Evolutionary conservation across 2,113 vertebrate genomes (phyloP).

Genomic region (Eretmochelys imbricata): DNA sequence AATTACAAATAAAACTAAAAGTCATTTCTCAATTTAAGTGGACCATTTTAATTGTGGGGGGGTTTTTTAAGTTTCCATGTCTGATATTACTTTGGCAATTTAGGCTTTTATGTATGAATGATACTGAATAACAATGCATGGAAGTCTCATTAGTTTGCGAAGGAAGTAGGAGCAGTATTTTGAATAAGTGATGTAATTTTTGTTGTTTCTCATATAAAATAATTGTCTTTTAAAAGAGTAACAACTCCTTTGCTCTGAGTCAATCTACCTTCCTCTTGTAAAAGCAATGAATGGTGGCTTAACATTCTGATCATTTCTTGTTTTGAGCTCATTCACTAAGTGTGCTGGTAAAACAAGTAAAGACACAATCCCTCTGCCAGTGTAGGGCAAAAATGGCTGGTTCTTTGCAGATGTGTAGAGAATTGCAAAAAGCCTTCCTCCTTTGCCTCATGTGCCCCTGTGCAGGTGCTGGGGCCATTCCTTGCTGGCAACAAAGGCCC

Average conservation of each 20-base stretch:
- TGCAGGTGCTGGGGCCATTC: not conserved
- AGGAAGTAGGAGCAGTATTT: not conserved
- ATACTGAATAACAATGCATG: not conserved
- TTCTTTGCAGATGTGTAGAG: not conserved
- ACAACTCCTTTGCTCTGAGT: not conserved
- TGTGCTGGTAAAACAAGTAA: not conserved
- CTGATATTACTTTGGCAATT: not conserved
- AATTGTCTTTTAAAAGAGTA: too few species aligned
- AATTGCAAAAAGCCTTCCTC: not conserved
- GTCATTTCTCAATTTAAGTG: not conserved
- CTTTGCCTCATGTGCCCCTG: not conserved
- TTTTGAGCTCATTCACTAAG: not conserved
- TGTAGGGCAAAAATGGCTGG: not conserved
- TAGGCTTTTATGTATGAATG: not conserved
- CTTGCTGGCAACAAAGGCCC: not conserved
- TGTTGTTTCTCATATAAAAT: too few species aligned
- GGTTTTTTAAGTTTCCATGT: not conserved
- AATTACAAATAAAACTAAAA: not conserved
- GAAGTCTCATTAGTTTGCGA: not conserved
- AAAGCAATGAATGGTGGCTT: not conserved
- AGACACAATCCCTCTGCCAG: not conserved
- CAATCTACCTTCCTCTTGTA: not conserved
- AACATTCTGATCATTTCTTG: not conserved
- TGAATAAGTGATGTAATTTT: not conserved
- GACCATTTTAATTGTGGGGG: not conserved